Evolutionary conservation across 2,113 vertebrate species (phyloP), one percentile per base, ranked within the genome.

Genomic region (Nycticorax nycticorax): DNA sequence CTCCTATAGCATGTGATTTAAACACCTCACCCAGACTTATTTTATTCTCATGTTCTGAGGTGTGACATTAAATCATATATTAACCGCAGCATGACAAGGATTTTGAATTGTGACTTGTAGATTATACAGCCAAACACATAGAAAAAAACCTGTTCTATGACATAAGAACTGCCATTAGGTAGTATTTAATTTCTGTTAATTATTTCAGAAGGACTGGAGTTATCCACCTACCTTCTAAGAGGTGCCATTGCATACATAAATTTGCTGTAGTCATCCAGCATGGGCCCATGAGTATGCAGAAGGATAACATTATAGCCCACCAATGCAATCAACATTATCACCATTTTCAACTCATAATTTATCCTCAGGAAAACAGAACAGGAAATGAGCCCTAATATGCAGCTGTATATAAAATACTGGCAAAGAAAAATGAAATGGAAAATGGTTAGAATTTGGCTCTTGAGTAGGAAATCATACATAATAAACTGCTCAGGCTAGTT

Each of bases 391-490:
- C 99, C 99, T 97, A 99, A 98, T 85, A 99, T 99, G 95, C 99
- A 99, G 98, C 99, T 99, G 98, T 99, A 99, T 93, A 99, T 99
- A 89, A 99, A 99, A 97, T 99, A 99, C 99, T 99, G 94, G 37
- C 59, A 95, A 43, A 81, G 90, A 81, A 95, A 94, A 16, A 92
- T 12, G 28, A 82, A 41, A 71, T 35, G 71, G 71, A 52, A 66
- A 82, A 48, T 17, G 59, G 53, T 96, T 72, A 96, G 68, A 55
- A 33, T 69, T 59, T 88, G 32, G 37, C 66, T 69, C 66, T 63
- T 57, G 52, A 85, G 71, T 14, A 43, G 33, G 11, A 73, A 62
- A 68, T 83, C 26, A 74, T 27, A 69, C 55, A 76, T 55, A 76
- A 74, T 33, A 66, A 59, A 95, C 80, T 41, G 37, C 6, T 41